A percentile compares a stretch with the other conserved stretches of the same genome.
Evolutionary conservation across 2,113 vertebrate species (phyloP).

Genomic region (Hydrolagus affinis): DNA sequence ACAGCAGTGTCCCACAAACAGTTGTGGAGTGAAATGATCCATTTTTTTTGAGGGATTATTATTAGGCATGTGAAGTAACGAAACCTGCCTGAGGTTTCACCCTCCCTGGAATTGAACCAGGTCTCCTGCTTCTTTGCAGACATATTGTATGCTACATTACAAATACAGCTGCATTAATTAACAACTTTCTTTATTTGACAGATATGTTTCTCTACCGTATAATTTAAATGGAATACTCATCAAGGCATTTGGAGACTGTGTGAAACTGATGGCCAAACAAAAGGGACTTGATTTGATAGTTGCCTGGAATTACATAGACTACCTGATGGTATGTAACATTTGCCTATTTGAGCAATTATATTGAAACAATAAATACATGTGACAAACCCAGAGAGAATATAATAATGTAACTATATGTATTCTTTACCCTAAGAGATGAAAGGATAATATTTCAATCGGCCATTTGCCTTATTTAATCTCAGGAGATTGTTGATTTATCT

Average conservation of each 20-base stretch:
- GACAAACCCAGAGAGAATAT: neutral
- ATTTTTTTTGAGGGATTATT: too few relatives aligned
- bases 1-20: too few relatives aligned
- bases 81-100: too few relatives aligned
- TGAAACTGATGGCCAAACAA: slow-evolving; percentile 53
- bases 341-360: neutral
- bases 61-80: too few relatives aligned
- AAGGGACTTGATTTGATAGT: slow-evolving; percentile 59
- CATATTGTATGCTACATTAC: neutral
- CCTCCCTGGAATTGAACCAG: too few relatives aligned
- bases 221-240: slow-evolving; percentile 60
- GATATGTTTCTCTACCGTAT: slow-evolving; percentile 53
- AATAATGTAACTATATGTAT: neutral
- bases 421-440: too few relatives aligned
- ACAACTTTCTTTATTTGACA: slow-evolving; percentile 33
- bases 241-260: slow-evolving; percentile 49
- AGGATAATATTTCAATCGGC: too few relatives aligned
- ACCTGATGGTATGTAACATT: slow-evolving; percentile 56
- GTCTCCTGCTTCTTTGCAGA: too few relatives aligned
- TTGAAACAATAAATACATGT: neutral
- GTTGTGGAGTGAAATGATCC: too few relatives aligned
- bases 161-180: neutral
- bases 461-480: too few relatives aligned
- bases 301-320: slow-evolving; percentile 51
- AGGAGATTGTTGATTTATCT: neutral